A percentile compares a stretch with the other conserved stretches of the same genome.
Conservation (phyloP, 2,797 vertebrate species). For the Parauchenoglanis punctatus region DNA sequence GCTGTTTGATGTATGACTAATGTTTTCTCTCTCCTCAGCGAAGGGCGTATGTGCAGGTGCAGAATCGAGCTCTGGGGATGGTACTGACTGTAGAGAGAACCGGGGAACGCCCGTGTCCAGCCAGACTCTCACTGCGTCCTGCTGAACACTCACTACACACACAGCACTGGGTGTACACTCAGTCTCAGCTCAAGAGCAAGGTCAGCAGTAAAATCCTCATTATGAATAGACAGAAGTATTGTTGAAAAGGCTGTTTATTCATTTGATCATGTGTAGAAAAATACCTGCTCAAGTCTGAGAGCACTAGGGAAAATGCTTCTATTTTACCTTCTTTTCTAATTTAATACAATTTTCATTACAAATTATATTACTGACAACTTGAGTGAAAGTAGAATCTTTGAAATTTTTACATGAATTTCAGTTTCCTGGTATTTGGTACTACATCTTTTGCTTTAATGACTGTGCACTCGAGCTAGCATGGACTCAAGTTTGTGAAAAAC, state of each 20-base stretch:
- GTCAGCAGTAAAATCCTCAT: constrained; percentile 59
- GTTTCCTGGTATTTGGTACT: neutral
- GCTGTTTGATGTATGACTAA: neutral
- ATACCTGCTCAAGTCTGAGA: neutral
- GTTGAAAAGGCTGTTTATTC: neutral
- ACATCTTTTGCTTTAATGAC: neutral
- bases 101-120: constrained; percentile 61
- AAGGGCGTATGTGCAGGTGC: constrained; percentile 76
- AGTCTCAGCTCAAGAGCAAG: constrained; percentile 81
- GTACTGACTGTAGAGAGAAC: constrained; percentile 73
- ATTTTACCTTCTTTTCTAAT: neutral
- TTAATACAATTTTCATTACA: neutral
- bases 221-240: neutral
- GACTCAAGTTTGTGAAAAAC: neutral
- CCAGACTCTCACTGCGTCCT: constrained; percentile 69
- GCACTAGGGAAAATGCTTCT: neutral
- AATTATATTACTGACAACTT: neutral
- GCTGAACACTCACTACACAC: constrained; percentile 62
- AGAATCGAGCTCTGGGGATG: constrained; percentile 71
- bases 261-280: neutral
- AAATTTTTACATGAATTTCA: neutral
- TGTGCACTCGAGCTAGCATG: neutral
- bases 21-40: constrained; percentile 65
- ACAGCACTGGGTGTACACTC: constrained; percentile 81
- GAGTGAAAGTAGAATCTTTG: neutral